Evolutionary conservation across 1,140 invertebrate species (phyloP).

Genomic region (Diorhabda carinulata): DNA sequence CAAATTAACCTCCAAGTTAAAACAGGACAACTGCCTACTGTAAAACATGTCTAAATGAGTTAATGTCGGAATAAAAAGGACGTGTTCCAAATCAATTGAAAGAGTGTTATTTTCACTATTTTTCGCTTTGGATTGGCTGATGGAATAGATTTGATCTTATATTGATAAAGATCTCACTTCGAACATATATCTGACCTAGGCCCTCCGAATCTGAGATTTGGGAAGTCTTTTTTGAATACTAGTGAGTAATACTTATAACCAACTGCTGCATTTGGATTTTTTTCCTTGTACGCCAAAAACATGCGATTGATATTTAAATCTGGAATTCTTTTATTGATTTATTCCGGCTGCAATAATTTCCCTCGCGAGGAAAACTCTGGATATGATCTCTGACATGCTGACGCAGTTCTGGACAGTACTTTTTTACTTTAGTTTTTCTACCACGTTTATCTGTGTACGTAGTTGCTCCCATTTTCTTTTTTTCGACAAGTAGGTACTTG

Average conservation of each 20-base stretch:
- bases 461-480: neutral
- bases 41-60: neutral
- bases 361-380: slow-evolving; percentile 5
- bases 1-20: no score
- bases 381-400: slow-evolving; percentile 7
- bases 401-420: neutral
- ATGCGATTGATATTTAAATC: slow-evolving; percentile 23
- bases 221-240: slow-evolving; percentile 20
- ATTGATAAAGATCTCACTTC: no score
- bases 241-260: slow-evolving; percentile 18
- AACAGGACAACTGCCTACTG: no score
- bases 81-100: no score
- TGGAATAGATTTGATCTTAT: no score
- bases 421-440: neutral
- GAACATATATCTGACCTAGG: no score
- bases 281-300: slow-evolving; percentile 12
- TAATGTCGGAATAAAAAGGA: no score
- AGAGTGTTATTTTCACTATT: no score
- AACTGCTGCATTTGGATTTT: slow-evolving; percentile 4
- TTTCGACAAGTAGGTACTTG: neutral
- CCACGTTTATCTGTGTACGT: slow-evolving; percentile 7
- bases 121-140: no score
- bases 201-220: slow-evolving; percentile 5
- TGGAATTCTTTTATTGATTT: slow-evolving; percentile 19
- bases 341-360: slow-evolving; percentile 10